Evolutionary conservation across 2,888 invertebrate genomes (phyloP), one percentile per base, ranked within the genome.

Genomic region (Aromia moschata): DNA sequence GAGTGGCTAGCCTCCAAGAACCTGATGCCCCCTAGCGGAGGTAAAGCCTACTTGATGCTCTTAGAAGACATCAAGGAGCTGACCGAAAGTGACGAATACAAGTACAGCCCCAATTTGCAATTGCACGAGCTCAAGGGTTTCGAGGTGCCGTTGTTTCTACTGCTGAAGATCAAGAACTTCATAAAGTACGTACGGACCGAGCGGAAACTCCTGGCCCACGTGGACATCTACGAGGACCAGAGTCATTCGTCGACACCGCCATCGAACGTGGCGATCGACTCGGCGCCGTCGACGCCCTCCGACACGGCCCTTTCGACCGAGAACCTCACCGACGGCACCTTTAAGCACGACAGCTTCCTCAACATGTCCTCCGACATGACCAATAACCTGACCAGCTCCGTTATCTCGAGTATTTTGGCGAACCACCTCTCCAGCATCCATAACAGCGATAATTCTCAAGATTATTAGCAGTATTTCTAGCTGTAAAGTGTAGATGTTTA

Each of bases 1-100:
- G 90, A 91, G 73, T 92, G 92, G 92, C 83, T 93, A 47, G 87
- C 89, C 38, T 89, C 88, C 62, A 88, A 90, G 71, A 89, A 89
- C 73, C 81, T 90, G 60, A 91, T 90, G 80, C 90, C 91, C 60
- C 89, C 90, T 25, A 89, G 90, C 54, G 91, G 91, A 0, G 91
- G 91, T 2, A 90, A 90, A 80, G 91, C 91, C 1, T 92, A 91
- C 72, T 85, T 93, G 64, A 86, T 93, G 85, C 84, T 92, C 12
- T 80, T 92, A 58, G 90, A 91, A 72, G 93, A 93, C 73, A 90
- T 92, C 43, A 85, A 87, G 79, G 90, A 92, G 72, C 80, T 93
- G 54, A 88, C 90, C 5, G 84, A 86, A 62, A 87, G 87, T 65
- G 91, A 91, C 58, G 89, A 92, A 63, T 92, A 91, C 71, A 84